Base-by-base conservation (phyloP, 1,140 invertebrate species). In the Arion vulgaris region DNA sequence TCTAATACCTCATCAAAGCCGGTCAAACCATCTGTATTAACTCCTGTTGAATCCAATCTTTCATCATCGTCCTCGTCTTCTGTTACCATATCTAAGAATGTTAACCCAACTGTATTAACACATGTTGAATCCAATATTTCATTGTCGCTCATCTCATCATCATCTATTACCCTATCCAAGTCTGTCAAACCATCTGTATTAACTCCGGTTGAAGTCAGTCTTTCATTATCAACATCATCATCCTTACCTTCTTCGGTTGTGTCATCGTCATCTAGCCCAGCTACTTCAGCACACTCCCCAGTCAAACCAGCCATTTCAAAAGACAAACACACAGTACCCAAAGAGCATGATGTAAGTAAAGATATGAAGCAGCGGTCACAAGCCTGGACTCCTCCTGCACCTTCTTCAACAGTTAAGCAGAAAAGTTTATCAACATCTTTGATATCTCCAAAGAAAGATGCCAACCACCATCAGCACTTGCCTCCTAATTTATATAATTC, bases 261-360 rank as follows among this genome's bases (percentile, higher is more conserved):
- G 23, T 4, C 74, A 53, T 76, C 19, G 34, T 53, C 49, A 26
- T 76, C 51, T 76, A 76, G 74, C 53, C 74, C 74, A 34, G 49
- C 28, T 28, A 39, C 36, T 49, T 39, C n/a, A 34, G 45, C 23
- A 15, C 51, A 41, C 2, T 76, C 74, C 9, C 74, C 74, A 26
- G 38, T 26, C 23, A 39, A 41, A 39, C 41, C 71, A 66, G 28
- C 7, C 62, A 34, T 66, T 28, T 66, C 62, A 34, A 76, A 76
- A 57, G 76, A 78, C 34, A 66, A 36, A 13, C 53, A 41, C 34
- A 39, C 28, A 5, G 53, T 17, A 5, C 32, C 32, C 13, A 66
- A 39, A n/a, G 34, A 57, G 9, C 34, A 4, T 15, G 76, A 66
- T 68, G 74, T 15, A 49, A 32, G 2, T 32, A 36, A 57, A 28